phyloP scores from a whole-genome alignment of 2,888 invertebrate species.

The Drosophila tanythrix region DNA sequence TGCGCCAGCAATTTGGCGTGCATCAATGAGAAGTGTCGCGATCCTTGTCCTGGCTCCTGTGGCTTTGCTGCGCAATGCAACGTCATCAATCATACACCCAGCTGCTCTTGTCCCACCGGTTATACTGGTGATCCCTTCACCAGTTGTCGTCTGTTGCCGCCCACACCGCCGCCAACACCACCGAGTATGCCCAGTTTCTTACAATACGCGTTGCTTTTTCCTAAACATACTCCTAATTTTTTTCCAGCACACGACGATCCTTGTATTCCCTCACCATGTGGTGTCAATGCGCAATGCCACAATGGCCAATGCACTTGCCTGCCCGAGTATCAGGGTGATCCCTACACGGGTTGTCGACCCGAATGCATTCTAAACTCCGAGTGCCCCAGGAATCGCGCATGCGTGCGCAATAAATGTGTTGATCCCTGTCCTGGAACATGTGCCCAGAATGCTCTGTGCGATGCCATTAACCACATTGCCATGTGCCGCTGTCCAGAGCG shows the following conservation, averaged over 20 bases:
- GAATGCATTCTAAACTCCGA: constrained; percentile 93
- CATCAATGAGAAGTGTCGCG: constrained; percentile 89
- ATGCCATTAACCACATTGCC: constrained; percentile 90
- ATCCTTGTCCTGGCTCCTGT: constrained; percentile 92
- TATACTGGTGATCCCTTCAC: constrained; percentile 92
- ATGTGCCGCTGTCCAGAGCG: constrained; percentile 88
- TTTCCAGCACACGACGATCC: constrained; percentile 86
- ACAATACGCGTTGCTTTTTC: background rate
- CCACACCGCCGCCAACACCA: constrained; percentile 82
- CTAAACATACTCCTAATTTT: constrained; percentile 20
- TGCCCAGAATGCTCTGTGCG: constrained; percentile 91
- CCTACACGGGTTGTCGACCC: constrained; percentile 91
- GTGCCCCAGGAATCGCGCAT: constrained; percentile 91
- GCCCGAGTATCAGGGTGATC: constrained; percentile 91
- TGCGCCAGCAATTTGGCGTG: constrained; percentile 90
- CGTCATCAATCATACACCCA: constrained; percentile 91
- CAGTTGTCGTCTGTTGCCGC: constrained; percentile 87
- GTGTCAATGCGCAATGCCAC: constrained; percentile 90
- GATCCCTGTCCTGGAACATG: constrained; percentile 94
- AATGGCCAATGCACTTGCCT: constrained; percentile 91
- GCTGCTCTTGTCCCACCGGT: constrained; percentile 90
- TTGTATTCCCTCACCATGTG: constrained; percentile 92
- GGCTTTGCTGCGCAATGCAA: constrained; percentile 90
- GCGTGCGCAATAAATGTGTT: constrained; percentile 91
- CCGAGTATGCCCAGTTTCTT: constrained; percentile 65